Percentiles rank a stretch among this genome's conserved stretches.
phyloP scores from a whole-genome alignment of 2,797 vertebrate species.

The Lacerta bilineata region DNA sequence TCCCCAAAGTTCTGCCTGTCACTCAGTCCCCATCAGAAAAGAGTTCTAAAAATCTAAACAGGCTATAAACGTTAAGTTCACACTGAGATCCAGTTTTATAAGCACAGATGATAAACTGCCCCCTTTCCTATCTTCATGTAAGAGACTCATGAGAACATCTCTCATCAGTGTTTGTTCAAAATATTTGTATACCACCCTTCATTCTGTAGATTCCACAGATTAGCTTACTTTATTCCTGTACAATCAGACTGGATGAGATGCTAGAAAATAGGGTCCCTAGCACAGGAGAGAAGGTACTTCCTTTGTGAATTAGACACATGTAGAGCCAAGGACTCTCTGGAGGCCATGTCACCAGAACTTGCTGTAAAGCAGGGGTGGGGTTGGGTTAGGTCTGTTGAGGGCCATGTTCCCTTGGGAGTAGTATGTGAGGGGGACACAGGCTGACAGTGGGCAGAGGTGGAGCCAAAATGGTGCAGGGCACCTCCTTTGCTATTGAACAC shows the following conservation, averaged over 20 bases:
- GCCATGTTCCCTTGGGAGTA: too few species aligned
- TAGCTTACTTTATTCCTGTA: not conserved
- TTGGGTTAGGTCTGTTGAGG: not conserved
- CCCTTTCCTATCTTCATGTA: not conserved
- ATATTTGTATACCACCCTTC: not conserved
- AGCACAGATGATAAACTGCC: not conserved
- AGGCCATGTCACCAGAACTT: not conserved
- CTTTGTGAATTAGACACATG: not conserved
- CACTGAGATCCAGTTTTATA: not conserved
- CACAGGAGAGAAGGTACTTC: not conserved
- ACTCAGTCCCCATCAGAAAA: not conserved
- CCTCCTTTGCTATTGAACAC: too few species aligned
- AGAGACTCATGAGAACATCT: not conserved
- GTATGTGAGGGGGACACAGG: too few species aligned
- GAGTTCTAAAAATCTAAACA: too few species aligned
- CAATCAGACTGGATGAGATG: not conserved
- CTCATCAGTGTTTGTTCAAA: not conserved
- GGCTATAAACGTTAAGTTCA: not conserved
- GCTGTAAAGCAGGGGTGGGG: not conserved
- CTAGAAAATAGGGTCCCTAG: not conserved
- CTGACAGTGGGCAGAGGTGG: too few species aligned
- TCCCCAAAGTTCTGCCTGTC: not conserved
- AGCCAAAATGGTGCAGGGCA: too few species aligned
- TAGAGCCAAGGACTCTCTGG: not conserved
- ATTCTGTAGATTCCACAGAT: not conserved